Evolutionary conservation across 1,140 invertebrate genomes (phyloP), one percentile per base, ranked within the genome.

Genomic region (Drosophila pruinosa): DNA sequence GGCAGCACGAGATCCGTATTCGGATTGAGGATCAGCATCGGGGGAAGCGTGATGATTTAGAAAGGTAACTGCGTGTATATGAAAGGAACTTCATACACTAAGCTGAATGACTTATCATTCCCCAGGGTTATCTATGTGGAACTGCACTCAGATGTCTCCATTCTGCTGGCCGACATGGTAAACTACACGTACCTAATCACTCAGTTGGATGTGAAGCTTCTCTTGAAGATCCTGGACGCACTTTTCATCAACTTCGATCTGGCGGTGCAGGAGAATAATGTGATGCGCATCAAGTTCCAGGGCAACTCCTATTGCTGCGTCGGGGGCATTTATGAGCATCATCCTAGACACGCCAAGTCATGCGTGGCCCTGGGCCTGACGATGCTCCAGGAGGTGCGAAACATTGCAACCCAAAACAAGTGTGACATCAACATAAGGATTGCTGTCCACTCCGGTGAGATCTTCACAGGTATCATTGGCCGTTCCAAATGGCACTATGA

Each of bases 391-490:
- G 96, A 97, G n/a, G 97, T 98, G 36, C 94, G 95, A 75, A 94
- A 94, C 34, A 93, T 96, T n/a, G n/a, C n/a, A n/a, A n/a, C n/a
- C n/a, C n/a, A 0, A 93, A 94, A 2, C 93, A 98, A 6, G n/a
- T n/a, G n/a, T n/a, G 94, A 96, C 72, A 96, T 99, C 8, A 95
- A 98, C 83, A 98, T 99, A 97, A 92, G 98, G 72, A 98, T 99
- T 67, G 98, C 98, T 0, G 94, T 99, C 1, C 98, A 99, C 91
- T 96, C 96, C 15, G 98, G 98, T 0, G 95, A 94, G 78, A 97
- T 99, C 21, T 92, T 98, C 4, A 96, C 97, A 53, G 98, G 98
- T 0, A 93, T 99, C 2, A 93, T 99, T n/a, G 98, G 98, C 0
- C 94, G 95, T 1, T 94, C 95, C 52, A 99, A 99, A 92, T 98